Base-by-base conservation (phyloP, 1,140 invertebrate species). In the Atta cephalotes region DNA sequence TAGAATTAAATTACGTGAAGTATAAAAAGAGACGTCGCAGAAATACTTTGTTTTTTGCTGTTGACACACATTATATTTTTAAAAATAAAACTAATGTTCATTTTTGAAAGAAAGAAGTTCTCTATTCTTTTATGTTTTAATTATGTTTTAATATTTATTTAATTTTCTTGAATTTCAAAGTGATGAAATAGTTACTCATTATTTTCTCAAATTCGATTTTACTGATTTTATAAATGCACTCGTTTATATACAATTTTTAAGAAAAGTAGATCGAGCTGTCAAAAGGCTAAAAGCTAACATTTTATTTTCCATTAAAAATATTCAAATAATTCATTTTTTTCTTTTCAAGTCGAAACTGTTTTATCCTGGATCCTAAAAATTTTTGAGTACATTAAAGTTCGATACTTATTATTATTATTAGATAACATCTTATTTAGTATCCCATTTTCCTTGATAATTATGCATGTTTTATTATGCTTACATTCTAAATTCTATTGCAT, bases 201-300 rank as follows among this genome's bases (percentile, higher is more conserved):
- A 65, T 1, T 63, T 63, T 63, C 49, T 35, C 12, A 68, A 49
- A 51, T 2, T 18, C 21, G 4, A 82, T 51, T 18, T 14, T 1
- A 49, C 31, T 18, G 3, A 5, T 82, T 18, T 62, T 21, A 31
- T 82, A 72, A 60, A 74, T 82, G 80, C 70, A 74, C 21, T 82
- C 35, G 35, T 82, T 62, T 82, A 82, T 82, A 31, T 82, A 82
- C 79, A 81, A 56, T 2, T 81, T 70, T 58, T 39, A 21, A 16
- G 56, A 81, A 56, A 71, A 28, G 68, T n/a, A 70, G 49, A 21
- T 6, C 78, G 65, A 70, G 51, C 5, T 31, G n/a, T 14, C 25
- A 45, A 81, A 70, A 81, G 65, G 31, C 65, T 70, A 81, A 79
- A 81, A 51, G 31, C 65, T 70, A 81, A 79, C 45, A 66, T 66